These are phyloP conservation scores for Trypoxylon attenuatum DNA, from an alignment of 2,888 invertebrate species.

Conservation along the genomic window DNA sequence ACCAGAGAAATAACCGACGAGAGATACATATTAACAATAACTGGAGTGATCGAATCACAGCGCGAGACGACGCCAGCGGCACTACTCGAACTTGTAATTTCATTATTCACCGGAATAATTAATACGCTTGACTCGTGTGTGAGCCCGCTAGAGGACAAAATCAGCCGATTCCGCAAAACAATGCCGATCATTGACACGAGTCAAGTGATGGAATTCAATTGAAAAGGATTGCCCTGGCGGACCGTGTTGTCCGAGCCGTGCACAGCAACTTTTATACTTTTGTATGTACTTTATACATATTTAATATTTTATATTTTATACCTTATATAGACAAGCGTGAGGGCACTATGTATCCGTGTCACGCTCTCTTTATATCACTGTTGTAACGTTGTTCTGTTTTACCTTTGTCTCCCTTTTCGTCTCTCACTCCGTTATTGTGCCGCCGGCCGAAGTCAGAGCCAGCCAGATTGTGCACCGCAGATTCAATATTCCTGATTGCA, in stretches of 20 bases:
- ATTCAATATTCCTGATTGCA: conserved; percentile 38
- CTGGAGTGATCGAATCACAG: not conserved
- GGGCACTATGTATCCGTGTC: no score
- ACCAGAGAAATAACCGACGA: no score
- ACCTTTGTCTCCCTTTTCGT: not conserved
- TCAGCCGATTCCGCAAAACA: conserved; percentile 25
- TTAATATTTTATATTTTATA: no score
- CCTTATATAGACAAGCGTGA: no score
- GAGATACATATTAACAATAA: not conserved
- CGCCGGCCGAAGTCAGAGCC: not conserved
- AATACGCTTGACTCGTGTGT: conserved; percentile 11
- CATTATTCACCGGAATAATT: conserved; percentile 33
- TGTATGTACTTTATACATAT: no score
- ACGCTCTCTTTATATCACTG: not conserved
- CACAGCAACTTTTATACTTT: no score
- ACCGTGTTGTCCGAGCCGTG: no score
- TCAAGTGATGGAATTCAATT: conserved; percentile 30
- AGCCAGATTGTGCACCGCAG: not conserved
- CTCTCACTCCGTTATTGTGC: not conserved
- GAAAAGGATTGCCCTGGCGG: conserved; percentile 33
- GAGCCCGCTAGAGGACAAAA: not conserved
- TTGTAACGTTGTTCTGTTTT: no score
- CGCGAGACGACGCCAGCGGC: conserved; percentile 6
- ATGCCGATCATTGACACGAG: conserved; percentile 32
- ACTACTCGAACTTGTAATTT: conserved; percentile 20